Evolutionary conservation across 2,797 vertebrate species (phyloP).

Genomic region (Hyperoplus lanceolatus): DNA sequence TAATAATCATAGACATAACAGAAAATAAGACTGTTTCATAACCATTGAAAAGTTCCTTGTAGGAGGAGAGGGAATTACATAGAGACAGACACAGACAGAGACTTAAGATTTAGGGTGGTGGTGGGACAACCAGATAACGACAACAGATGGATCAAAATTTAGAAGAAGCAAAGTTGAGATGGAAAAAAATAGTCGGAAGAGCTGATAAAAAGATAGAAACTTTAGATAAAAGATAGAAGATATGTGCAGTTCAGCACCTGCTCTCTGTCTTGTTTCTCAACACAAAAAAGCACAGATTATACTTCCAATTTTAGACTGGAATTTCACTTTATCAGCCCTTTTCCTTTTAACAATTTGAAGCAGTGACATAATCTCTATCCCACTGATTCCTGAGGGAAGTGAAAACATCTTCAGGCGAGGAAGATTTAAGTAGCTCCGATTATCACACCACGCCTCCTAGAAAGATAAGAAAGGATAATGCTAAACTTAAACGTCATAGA

Average conservation of each 20-base stretch:
- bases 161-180: neutral
- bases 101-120: neutral
- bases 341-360: slow-evolving; percentile 1
- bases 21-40: too few relatives aligned
- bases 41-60: too few relatives aligned
- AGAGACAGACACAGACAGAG: slow-evolving; percentile 8
- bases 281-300: slow-evolving; percentile 8
- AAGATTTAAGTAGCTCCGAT: slow-evolving; percentile 33
- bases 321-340: slow-evolving; percentile 6
- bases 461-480: slow-evolving; percentile 28
- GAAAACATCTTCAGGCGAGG: slow-evolving; percentile 15
- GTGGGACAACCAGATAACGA: neutral
- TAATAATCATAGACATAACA: too few relatives aligned
- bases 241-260: neutral
- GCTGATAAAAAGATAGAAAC: neutral
- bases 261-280: slow-evolving; percentile 5
- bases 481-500: slow-evolving; percentile 20
- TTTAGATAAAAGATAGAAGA: neutral
- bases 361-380: slow-evolving; percentile 45
- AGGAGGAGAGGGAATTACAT: neutral
- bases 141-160: slow-evolving; percentile 8
- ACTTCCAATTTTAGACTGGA: slow-evolving; percentile 20
- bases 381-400: slow-evolving; percentile 17
- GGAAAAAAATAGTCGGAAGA: slow-evolving; percentile 3
- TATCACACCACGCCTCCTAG: slow-evolving; percentile 11